phyloP scores from a whole-genome alignment of 2,888 invertebrate species.

The Minunthozetes semirufus region DNA sequence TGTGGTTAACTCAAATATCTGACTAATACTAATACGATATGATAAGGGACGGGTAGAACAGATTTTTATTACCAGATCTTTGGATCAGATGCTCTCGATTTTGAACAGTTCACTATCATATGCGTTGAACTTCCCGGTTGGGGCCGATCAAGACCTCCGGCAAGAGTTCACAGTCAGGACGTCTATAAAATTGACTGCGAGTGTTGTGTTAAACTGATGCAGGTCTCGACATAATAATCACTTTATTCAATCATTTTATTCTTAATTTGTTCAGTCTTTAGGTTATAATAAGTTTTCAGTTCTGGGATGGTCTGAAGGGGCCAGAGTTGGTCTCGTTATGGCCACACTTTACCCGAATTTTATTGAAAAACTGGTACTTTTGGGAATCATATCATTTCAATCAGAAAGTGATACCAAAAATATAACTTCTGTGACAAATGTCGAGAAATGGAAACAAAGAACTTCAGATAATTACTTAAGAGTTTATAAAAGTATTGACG shows the following conservation, averaged over 20 bases:
- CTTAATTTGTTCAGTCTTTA: not conserved
- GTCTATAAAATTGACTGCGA: constrained; percentile 10
- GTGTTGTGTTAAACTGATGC: not conserved
- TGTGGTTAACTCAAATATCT: not conserved
- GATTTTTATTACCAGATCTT: not conserved
- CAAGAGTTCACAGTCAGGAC: not conserved
- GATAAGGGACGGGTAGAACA: not conserved
- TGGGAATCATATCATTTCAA: not conserved
- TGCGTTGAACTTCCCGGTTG: constrained; percentile 29
- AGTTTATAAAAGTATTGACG: not conserved
- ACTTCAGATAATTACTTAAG: not conserved
- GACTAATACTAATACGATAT: too few relatives aligned
- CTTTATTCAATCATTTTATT: too few relatives aligned
- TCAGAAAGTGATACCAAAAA: not conserved
- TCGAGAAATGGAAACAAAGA: not conserved
- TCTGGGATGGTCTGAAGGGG: constrained; percentile 50
- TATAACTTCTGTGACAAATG: not conserved
- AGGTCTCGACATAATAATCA: not conserved
- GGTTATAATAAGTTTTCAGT: constrained; percentile 44
- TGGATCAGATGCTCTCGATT: constrained; percentile 10
- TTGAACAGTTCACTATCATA: constrained; percentile 17
- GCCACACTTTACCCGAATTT: constrained; percentile 45
- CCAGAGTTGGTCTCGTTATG: constrained; percentile 47
- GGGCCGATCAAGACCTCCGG: constrained; percentile 31
- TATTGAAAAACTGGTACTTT: constrained; percentile 38